phyloP scores from a whole-genome alignment of 2,797 vertebrate species.

The Eospalax fontanierii region DNA sequence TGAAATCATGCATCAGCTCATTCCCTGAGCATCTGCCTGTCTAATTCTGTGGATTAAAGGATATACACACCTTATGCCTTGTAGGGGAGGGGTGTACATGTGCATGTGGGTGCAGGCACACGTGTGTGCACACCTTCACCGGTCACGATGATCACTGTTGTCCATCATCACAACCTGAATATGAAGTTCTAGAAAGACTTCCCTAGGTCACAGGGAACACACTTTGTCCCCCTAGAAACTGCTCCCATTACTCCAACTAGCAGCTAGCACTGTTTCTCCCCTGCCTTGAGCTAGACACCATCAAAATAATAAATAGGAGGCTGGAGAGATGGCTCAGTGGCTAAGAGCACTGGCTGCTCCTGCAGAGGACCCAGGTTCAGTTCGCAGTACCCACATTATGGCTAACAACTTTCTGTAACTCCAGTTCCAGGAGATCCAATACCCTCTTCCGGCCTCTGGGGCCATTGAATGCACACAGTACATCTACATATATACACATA shows the following conservation, averaged over 20 bases:
- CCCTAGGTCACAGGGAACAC: background rate
- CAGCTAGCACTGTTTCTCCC: background rate
- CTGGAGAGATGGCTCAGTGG: too few relatives aligned
- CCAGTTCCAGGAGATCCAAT: too few relatives aligned
- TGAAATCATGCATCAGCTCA: background rate
- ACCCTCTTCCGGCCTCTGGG: too few relatives aligned
- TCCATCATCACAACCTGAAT: background rate
- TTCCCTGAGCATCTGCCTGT: fast-evolving
- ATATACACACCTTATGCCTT: too few relatives aligned
- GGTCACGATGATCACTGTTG: background rate
- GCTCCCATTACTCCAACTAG: background rate
- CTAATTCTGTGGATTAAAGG: background rate
- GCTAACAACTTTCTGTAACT: too few relatives aligned
- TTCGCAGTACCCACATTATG: too few relatives aligned
- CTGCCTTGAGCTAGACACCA: background rate
- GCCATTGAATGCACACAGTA: too few relatives aligned
- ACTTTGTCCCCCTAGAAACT: background rate
- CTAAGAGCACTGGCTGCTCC: too few relatives aligned
- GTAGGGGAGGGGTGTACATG: too few relatives aligned
- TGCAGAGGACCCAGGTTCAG: too few relatives aligned
- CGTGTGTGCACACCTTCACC: background rate
- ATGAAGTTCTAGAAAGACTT: background rate
- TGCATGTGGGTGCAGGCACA: background rate
- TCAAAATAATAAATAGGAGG: background rate
- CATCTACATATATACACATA: too few relatives aligned